A percentile compares a stretch with the other conserved stretches of the same genome.
These are phyloP conservation scores for Pachyramphus minor DNA, from an alignment of 2,113 vertebrate genomes.

Conservation along the genomic window DNA sequence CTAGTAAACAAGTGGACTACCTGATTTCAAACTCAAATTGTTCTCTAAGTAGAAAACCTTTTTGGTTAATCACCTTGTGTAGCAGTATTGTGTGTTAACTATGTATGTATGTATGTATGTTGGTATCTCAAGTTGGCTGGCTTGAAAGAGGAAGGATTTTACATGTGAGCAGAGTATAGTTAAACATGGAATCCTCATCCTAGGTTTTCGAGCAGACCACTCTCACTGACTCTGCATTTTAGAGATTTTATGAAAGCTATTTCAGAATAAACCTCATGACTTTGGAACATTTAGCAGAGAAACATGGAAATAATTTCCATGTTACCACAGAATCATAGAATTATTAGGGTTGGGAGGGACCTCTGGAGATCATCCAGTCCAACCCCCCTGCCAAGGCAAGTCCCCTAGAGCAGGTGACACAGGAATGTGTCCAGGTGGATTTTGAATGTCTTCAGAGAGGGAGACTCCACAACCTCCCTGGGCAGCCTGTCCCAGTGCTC, in stretches of 20 bases:
- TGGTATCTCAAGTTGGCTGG: background rate
- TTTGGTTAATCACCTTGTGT: background rate
- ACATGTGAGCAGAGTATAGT: background rate
- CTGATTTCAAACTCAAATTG: background rate
- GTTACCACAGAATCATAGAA: background rate
- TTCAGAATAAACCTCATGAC: background rate
- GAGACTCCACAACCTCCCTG: background rate
- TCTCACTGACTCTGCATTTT: background rate
- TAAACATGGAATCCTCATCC: background rate
- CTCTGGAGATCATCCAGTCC: background rate
- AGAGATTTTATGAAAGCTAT: background rate
- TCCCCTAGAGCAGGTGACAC: background rate
- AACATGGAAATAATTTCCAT: background rate
- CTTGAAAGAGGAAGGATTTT: background rate
- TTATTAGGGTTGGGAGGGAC: background rate
- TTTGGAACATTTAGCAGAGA: background rate
- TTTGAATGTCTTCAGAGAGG: background rate
- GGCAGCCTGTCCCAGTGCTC: background rate
- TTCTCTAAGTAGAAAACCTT: background rate
- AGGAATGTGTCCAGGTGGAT: background rate
- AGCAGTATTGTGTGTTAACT: background rate
- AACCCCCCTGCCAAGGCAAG: background rate
- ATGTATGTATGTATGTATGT: background rate
- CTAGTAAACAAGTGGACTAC: background rate
- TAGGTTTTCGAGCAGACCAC: background rate